These are phyloP conservation scores for Syndactyla subalaris DNA, from an alignment of 2,797 vertebrate genomes.

Conservation along the genomic window DNA sequence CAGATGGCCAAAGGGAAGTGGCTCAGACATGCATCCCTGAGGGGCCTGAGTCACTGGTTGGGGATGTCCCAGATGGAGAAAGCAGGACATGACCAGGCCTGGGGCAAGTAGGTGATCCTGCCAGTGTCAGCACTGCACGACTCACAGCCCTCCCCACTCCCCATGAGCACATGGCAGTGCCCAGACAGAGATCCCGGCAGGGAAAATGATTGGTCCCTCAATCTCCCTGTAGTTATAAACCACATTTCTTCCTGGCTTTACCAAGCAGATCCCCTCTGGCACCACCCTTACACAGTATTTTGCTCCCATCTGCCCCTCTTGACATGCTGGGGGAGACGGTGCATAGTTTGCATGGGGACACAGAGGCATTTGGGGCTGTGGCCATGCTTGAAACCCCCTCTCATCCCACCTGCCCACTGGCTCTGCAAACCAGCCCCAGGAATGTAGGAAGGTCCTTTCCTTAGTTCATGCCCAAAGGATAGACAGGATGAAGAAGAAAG, in stretches of 20 bases:
- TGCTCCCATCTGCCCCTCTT: too few species aligned
- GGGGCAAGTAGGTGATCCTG: neutral
- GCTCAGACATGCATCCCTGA: constrained; percentile 66
- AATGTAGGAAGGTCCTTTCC: neutral
- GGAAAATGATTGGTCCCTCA: neutral
- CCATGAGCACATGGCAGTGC: neutral
- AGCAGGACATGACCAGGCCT: constrained; percentile 10
- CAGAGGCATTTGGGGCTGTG: neutral
- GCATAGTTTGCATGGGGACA: neutral
- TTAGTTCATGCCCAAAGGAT: neutral
- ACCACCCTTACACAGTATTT: neutral
- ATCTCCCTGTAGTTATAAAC: neutral
- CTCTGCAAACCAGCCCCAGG: neutral
- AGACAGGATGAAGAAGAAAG: neutral
- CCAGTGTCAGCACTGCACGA: neutral
- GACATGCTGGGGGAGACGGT: rapidly evolving
- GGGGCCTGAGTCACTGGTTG: constrained; percentile 38
- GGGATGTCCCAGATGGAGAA: constrained; percentile 29
- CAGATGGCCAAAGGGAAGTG: constrained; percentile 68
- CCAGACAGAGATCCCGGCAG: neutral
- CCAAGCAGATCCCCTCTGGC: neutral
- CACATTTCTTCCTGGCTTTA: neutral
- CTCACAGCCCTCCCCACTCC: neutral
- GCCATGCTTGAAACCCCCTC: neutral
- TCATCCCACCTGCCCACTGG: neutral